Percentiles rank a stretch among this genome's conserved stretches.
phyloP scores from a whole-genome alignment of 2,888 invertebrate species.

The Himalopsyche kuldschensis region DNA sequence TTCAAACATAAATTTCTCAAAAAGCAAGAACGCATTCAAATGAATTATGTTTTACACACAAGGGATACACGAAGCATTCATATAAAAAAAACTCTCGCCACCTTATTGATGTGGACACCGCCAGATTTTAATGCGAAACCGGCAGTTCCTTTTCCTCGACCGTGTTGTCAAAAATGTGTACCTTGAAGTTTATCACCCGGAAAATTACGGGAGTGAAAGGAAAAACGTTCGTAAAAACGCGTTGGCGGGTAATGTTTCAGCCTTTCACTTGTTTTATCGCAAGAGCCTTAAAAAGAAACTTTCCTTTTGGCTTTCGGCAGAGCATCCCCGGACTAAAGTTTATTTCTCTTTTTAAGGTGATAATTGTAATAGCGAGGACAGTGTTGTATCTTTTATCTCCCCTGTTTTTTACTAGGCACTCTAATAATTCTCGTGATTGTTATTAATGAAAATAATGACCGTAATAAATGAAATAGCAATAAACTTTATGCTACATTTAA shows the following conservation, averaged over 20 bases:
- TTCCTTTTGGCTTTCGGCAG: neutral
- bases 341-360: constrained; percentile 1
- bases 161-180: neutral
- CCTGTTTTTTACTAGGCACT: neutral
- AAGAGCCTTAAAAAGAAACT: neutral
- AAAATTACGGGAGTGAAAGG: neutral
- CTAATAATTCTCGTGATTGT: neutral
- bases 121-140: neutral
- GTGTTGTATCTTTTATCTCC: neutral
- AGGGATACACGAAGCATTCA: neutral
- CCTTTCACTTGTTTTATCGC: neutral
- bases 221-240: neutral
- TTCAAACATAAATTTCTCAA: neutral
- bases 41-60: neutral
- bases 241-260: neutral
- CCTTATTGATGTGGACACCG: neutral
- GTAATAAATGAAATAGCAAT: neutral
- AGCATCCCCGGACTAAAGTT: neutral
- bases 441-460: neutral
- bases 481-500: too few species aligned
- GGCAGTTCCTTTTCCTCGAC: neutral
- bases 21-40: neutral
- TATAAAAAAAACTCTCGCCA: neutral
- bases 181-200: neutral
- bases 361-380: neutral